phyloP scores from a whole-genome alignment of 2,888 invertebrate genomes.

The Lordiphosa andalusiaca region DNA sequence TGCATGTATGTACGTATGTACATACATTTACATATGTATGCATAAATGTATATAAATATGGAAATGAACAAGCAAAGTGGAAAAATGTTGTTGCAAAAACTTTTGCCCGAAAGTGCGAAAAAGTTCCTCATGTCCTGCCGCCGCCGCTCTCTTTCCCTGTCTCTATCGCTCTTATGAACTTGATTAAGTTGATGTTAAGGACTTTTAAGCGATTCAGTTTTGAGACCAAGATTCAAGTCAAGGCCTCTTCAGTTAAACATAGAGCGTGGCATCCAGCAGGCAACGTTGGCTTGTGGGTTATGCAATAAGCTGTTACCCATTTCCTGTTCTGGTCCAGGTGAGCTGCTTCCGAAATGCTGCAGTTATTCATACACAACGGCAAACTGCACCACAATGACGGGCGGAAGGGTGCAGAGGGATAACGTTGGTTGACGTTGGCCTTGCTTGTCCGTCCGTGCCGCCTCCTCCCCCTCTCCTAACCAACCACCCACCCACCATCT shows the following conservation, averaged over 20 bases:
- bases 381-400: slow-evolving; percentile 41
- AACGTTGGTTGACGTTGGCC: slow-evolving; percentile 30
- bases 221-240: slow-evolving; percentile 16
- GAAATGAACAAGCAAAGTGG: background rate
- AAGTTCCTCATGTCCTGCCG: background rate
- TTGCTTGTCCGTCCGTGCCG: slow-evolving; percentile 40
- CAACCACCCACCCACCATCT: background rate
- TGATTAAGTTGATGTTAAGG: slow-evolving; percentile 55
- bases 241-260: slow-evolving; percentile 5
- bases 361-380: slow-evolving; percentile 13
- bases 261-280: slow-evolving; percentile 10
- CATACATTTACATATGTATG: too few relatives aligned
- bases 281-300: slow-evolving; percentile 35
- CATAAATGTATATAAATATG: too few relatives aligned
- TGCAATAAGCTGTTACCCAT: slow-evolving; percentile 42
- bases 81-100: slow-evolving; percentile 41
- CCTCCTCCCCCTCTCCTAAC: slow-evolving; percentile 11
- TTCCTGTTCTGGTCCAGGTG: slow-evolving; percentile 46
- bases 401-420: slow-evolving; percentile 12
- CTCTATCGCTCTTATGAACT: slow-evolving; percentile 31
- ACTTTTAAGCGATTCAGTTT: slow-evolving; percentile 28
- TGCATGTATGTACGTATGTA: too few relatives aligned
- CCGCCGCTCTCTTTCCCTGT: background rate
- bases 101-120: slow-evolving; percentile 1
- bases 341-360: slow-evolving; percentile 27